Evolutionary conservation across 1,140 invertebrate species (phyloP).

Genomic region (Melitaea cinxia): DNA sequence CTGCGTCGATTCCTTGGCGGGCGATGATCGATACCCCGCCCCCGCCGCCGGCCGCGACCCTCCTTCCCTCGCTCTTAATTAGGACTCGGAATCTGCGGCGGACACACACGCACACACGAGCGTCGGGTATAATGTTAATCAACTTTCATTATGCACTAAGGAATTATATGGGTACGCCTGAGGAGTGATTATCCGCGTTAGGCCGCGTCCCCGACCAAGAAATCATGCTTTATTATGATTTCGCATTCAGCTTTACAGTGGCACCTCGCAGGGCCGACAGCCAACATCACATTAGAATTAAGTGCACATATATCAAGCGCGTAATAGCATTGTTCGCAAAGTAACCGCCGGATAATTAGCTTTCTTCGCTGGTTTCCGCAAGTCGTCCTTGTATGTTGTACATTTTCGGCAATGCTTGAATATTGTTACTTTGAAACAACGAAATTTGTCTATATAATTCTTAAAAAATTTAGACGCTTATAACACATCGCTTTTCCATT

Average conservation of each 20-base stretch:
- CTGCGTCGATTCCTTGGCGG: conserved; percentile 78
- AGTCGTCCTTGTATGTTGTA: conserved; percentile 21
- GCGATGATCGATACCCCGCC: conserved; percentile 78
- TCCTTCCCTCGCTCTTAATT: conserved; percentile 79
- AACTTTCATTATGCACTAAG: conserved; percentile 82
- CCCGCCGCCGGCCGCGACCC: conserved; percentile 68
- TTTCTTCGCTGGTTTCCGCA: conserved; percentile 51
- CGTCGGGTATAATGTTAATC: conserved; percentile 74
- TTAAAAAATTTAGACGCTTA: too few species aligned
- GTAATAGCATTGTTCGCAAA: conserved; percentile 62
- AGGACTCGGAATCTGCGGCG: conserved; percentile 81
- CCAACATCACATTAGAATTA: conserved; percentile 71
- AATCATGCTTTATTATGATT: conserved; percentile 81
- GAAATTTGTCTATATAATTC: not conserved
- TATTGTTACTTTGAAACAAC: not conserved
- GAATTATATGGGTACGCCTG: conserved; percentile 80
- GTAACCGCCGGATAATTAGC: conserved; percentile 61
- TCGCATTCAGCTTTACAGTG: conserved; percentile 62
- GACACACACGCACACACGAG: conserved; percentile 74
- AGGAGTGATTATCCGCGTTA: conserved; percentile 79
- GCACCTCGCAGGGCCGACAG: conserved; percentile 62
- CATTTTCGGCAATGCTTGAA: not conserved
- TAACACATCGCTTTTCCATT: too few species aligned
- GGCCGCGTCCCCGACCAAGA: conserved; percentile 76
- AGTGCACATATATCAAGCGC: conserved; percentile 72